phyloP scores from a whole-genome alignment of 2,113 vertebrate species.

The Nannospalax galili region DNA sequence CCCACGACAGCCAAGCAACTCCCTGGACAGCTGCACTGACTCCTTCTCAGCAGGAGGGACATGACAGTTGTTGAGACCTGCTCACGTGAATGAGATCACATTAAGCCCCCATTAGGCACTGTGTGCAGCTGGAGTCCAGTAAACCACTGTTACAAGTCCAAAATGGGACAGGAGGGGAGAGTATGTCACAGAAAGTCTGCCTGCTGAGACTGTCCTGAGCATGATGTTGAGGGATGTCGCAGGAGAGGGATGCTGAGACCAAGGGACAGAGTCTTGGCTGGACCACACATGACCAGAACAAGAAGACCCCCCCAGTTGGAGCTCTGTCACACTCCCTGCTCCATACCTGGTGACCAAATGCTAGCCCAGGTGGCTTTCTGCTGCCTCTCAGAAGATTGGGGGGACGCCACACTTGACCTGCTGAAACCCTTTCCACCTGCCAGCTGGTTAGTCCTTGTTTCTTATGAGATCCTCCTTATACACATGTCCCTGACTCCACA shows the following conservation, averaged over 20 bases:
- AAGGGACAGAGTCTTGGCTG: neutral
- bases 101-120: accelerated
- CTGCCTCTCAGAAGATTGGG: neutral
- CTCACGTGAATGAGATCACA: neutral
- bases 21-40: neutral
- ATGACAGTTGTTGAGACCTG: neutral
- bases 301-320: neutral
- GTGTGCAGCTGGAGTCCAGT: neutral
- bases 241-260: neutral
- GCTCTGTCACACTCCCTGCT: too few relatives aligned
- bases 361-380: neutral
- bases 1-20: neutral
- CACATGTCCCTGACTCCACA: too few relatives aligned
- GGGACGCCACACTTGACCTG: too few relatives aligned
- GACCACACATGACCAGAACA: accelerated
- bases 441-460: too few relatives aligned
- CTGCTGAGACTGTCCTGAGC: too few relatives aligned
- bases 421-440: neutral
- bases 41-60: neutral
- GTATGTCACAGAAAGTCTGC: too few relatives aligned
- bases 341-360: neutral
- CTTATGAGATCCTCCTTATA: neutral
- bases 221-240: too few relatives aligned
- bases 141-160: accelerated
- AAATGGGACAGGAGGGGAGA: too few relatives aligned